These are phyloP conservation scores for Chionis minor DNA, from an alignment of 2,113 vertebrate genomes.

Conservation along the genomic window DNA sequence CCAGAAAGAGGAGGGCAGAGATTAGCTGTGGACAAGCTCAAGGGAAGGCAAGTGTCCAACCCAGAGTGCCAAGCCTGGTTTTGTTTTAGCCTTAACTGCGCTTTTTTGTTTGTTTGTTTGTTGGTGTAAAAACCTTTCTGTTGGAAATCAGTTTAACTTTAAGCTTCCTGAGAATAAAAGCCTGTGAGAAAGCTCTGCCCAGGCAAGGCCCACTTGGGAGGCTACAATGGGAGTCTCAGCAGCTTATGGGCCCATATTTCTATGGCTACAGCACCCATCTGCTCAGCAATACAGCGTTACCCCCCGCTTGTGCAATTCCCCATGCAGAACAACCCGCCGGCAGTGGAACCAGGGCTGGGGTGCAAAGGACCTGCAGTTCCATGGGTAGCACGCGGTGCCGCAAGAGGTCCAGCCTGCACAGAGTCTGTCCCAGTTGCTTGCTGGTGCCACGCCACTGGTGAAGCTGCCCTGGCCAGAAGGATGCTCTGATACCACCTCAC, in stretches of 20 bases:
- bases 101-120: slow-evolving; percentile 72
- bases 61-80: slow-evolving; percentile 70
- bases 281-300: not conserved
- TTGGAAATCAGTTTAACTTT: slow-evolving; percentile 74
- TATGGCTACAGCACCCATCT: slow-evolving; percentile 55
- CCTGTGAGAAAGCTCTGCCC: slow-evolving; percentile 73
- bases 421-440: not conserved
- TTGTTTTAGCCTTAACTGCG: slow-evolving; percentile 75
- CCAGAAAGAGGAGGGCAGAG: slow-evolving; percentile 61
- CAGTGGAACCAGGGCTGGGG: not conserved
- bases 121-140: slow-evolving; percentile 74
- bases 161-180: slow-evolving; percentile 73
- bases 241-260: slow-evolving; percentile 39
- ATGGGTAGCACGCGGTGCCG: fast-evolving
- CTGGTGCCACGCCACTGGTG: fast-evolving
- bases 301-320: not conserved
- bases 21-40: slow-evolving; percentile 55
- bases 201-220: slow-evolving; percentile 39
- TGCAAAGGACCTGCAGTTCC: not conserved
- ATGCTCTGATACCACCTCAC: not conserved
- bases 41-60: slow-evolving; percentile 69
- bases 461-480: not conserved
- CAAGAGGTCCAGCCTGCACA: fast-evolving
- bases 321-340: not conserved
- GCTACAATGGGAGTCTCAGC: slow-evolving; percentile 34